Evolutionary conservation across 2,888 invertebrate species (phyloP), one percentile per base, ranked within the genome.

Genomic region (Nudaria mundana): DNA sequence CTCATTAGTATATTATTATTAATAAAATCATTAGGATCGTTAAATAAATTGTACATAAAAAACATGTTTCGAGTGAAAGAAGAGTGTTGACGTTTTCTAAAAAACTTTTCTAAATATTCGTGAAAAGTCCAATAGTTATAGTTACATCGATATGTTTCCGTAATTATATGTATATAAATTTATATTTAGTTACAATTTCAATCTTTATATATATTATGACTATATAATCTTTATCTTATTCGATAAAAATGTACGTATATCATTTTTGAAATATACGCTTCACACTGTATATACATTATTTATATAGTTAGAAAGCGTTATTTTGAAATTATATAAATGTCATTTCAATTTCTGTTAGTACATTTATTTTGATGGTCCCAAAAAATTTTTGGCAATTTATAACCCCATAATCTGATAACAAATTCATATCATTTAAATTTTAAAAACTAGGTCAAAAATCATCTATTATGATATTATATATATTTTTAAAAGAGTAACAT

Each of bases 21-120:
- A 52, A n/a, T n/a, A n/a, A n/a, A 34, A 24, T 56, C 42, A 33
- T 47, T 61, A 59, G 42, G 48, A 20, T 49, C 46, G 44, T 58
- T 48, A 43, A 48, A 56, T 49, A 58, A 33, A 46, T 58, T 64
- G 64, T 64, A 64, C 45, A 64, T 63, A 64, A 34, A n/a, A n/a
- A 46, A 31, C 33, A 41, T 48, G 48, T 50, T 45, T 46, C 37
- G 56, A 48, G 50, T 46, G 63, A 37, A 38, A 41, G 49, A 39
- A 42, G 48, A 31, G 33, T 38, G 56, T 50, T 48, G 50, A 48
- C 40, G 33, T 61, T 60, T 62, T 60, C 48, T 39, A 41, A 49
- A n/a, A n/a, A n/a, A 52, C 49, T 60, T 66, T 62, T 62, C 45
- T 62, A 60, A n/a, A 48, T 37, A 44, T 52, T 54, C 48, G 42